These are phyloP conservation scores for Alligator mississippiensis DNA, from an alignment of 2,113 vertebrate species.

Conservation along the genomic window DNA sequence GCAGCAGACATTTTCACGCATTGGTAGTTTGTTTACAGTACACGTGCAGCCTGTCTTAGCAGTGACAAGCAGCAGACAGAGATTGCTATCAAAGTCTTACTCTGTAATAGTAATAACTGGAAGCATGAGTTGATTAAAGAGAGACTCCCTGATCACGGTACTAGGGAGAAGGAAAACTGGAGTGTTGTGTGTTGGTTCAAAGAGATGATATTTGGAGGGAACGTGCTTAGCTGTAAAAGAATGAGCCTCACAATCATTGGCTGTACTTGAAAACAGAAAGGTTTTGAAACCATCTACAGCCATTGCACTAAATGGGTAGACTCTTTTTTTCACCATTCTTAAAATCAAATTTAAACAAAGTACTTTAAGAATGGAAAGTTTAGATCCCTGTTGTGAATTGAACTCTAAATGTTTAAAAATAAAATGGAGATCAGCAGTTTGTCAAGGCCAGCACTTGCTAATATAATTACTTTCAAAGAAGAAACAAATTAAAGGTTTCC, in stretches of 20 bases:
- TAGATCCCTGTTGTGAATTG: not conserved
- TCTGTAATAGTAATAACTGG: not conserved
- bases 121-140: not conserved
- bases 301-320: not conserved
- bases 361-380: no score
- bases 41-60: not conserved
- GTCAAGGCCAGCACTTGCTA: not conserved
- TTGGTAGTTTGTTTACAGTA: not conserved
- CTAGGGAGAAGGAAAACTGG: not conserved
- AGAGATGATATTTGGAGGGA: not conserved
- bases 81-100: not conserved
- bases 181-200: not conserved
- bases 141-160: not conserved
- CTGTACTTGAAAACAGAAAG: not conserved
- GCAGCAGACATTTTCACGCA: not conserved
- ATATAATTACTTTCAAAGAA: no score
- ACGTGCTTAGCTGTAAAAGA: not conserved
- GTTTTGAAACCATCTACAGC: no score
- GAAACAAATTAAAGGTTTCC: no score
- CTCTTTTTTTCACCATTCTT: not conserved
- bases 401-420: not conserved
- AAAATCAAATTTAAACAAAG: no score
- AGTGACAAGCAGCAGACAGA: not conserved
- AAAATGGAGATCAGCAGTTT: not conserved
- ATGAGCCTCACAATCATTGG: not conserved